Evolutionary conservation across 2,113 vertebrate genomes (phyloP).

Genomic region (Nannobrachium achirus): DNA sequence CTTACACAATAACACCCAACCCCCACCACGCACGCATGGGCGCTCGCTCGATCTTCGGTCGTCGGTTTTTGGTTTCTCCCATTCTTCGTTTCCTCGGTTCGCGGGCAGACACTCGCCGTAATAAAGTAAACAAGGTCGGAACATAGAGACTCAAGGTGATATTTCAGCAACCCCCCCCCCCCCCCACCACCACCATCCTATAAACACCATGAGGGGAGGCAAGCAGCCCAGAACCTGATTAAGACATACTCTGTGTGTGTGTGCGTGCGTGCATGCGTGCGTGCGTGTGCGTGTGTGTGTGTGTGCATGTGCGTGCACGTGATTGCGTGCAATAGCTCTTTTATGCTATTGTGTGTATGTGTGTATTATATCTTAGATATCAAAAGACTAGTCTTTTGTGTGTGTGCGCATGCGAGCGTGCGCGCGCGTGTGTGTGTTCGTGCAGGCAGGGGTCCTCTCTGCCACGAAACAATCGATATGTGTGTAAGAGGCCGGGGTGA

Average conservation of each 20-base stretch:
- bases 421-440: slow-evolving; percentile 19
- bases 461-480: no score
- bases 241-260: slow-evolving; percentile 13
- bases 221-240: slow-evolving; percentile 45
- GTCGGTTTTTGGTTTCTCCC: slow-evolving; percentile 46
- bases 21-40: not conserved
- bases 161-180: slow-evolving; percentile 69
- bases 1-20: not conserved
- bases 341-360: not conserved
- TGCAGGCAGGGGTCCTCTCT: not conserved
- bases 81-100: slow-evolving; percentile 57
- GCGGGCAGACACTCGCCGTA: slow-evolving; percentile 69
- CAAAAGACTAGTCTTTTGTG: no score
- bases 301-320: not conserved
- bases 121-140: slow-evolving; percentile 79
- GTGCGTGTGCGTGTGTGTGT: not conserved
- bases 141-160: slow-evolving; percentile 75
- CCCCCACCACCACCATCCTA: slow-evolving; percentile 37
- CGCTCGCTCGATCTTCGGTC: not conserved
- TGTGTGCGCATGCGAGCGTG: not conserved
- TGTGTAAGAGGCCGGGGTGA: no score
- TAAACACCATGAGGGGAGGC: slow-evolving; percentile 44
- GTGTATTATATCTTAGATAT: no score
- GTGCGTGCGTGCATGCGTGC: not conserved
- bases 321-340: no score